A percentile compares a stretch with the other conserved stretches of the same genome.
These are phyloP conservation scores for Notechis scutatus DNA, from an alignment of 2,113 vertebrate genomes.

Conservation along the genomic window DNA sequence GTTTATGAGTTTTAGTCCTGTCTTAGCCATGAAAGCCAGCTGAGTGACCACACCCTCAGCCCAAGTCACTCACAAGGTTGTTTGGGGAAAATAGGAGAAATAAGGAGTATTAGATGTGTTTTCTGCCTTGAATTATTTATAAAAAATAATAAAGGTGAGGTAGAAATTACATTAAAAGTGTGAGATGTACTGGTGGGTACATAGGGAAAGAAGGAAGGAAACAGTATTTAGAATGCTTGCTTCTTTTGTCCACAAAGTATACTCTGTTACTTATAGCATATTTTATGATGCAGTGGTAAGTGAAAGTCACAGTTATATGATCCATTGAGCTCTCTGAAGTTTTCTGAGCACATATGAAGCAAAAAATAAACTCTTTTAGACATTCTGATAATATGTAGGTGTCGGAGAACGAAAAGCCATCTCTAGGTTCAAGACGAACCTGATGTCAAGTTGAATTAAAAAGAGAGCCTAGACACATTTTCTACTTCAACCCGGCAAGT, in stretches of 20 bases:
- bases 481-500: neutral
- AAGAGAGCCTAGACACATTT: neutral
- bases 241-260: neutral
- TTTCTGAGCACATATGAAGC: neutral
- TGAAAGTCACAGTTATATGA: neutral
- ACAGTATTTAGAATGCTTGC: neutral
- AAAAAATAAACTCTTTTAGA: neutral
- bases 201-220: neutral
- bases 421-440: neutral
- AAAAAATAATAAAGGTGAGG: neutral
- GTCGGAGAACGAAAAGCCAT: neutral
- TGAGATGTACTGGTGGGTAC: neutral
- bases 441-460: neutral
- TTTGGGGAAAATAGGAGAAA: neutral
- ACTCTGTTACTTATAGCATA: neutral
- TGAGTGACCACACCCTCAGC: neutral
- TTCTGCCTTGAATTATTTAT: neutral
- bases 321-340: neutral
- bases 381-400: neutral
- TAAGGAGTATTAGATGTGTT: neutral
- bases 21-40: neutral
- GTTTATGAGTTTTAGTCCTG: neutral
- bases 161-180: neutral
- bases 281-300: neutral
- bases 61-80: neutral